These are phyloP conservation scores for Caenorhabditis drosophilae DNA, from an alignment of 2,888 invertebrate genomes.

Conservation along the genomic window DNA sequence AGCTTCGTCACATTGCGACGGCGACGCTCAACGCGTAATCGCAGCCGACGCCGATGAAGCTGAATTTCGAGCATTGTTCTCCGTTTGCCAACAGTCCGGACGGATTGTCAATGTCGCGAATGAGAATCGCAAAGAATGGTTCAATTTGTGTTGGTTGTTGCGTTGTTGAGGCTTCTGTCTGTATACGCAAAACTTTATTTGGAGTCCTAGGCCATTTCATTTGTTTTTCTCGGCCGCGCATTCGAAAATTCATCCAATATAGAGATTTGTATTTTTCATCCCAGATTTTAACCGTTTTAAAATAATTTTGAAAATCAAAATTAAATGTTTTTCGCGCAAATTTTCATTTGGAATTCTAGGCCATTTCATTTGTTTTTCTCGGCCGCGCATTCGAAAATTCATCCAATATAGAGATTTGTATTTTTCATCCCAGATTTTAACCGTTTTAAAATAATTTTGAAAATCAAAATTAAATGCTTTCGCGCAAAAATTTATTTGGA, in stretches of 20 bases:
- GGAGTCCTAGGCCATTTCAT: background rate
- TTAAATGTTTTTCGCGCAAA: too few species aligned
- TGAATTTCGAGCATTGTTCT: slow-evolving; percentile 19
- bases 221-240: background rate
- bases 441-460: too few species aligned
- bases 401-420: too few species aligned
- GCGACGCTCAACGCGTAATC: slow-evolving; percentile 11
- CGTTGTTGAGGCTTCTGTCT: background rate
- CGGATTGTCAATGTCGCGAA: slow-evolving; percentile 32
- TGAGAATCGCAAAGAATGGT: slow-evolving; percentile 18
- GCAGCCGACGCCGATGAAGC: slow-evolving; percentile 27
- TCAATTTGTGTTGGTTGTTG: too few species aligned
- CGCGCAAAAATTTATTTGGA: background rate
- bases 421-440: too few species aligned
- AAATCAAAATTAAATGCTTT: too few species aligned
- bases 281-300: too few species aligned
- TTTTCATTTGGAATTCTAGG: background rate
- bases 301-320: too few species aligned
- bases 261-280: too few species aligned
- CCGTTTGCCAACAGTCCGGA: slow-evolving; percentile 21
- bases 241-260: too few species aligned
- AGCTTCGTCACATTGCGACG: slow-evolving; percentile 17
- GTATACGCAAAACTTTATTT: background rate
- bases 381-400: too few species aligned
- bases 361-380: background rate